Evolutionary conservation across 1,140 invertebrate species (phyloP).

Genomic region (Apocrypta bakeri): DNA sequence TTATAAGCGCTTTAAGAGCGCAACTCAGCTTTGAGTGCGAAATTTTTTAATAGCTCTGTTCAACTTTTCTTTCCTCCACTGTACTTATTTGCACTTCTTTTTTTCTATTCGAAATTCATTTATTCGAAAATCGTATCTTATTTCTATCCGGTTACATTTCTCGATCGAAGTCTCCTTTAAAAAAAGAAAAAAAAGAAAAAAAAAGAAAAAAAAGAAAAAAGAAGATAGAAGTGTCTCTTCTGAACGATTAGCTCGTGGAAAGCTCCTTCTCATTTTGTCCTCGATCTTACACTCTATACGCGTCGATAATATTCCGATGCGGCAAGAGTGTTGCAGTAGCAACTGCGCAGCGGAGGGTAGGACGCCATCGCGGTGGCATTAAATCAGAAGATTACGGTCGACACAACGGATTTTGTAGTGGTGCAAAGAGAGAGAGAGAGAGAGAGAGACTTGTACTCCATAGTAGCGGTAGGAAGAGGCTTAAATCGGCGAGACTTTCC

Average conservation of each 20-base stretch:
- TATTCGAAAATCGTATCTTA: too few species aligned
- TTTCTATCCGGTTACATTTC: too few species aligned
- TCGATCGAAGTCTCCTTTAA: too few species aligned
- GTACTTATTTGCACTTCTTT: neutral
- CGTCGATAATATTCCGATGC: conserved; percentile 44
- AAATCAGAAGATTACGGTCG: conserved; percentile 47
- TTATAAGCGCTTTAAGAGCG: neutral
- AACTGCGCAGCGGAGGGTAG: neutral
- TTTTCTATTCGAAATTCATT: too few species aligned
- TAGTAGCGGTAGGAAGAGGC: conserved; percentile 10
- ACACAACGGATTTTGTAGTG: conserved; percentile 44
- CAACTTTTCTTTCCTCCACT: neutral
- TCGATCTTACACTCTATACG: neutral
- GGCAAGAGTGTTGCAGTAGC: neutral
- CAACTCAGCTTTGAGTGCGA: too few species aligned
- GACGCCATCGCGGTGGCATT: conserved; percentile 29
- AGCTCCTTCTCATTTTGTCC: neutral
- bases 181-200: too few species aligned
- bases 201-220: too few species aligned
- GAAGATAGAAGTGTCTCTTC: neutral
- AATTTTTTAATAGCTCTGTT: too few species aligned
- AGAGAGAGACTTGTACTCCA: neutral
- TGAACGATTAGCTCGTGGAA: neutral
- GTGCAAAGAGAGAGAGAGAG: conserved; percentile 1
- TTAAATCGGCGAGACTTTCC: conserved; percentile 41